Percentiles rank a stretch among this genome's conserved stretches.
Evolutionary conservation across 2,113 vertebrate genomes (phyloP).

Genomic region (Dipodomys stephensi): DNA sequence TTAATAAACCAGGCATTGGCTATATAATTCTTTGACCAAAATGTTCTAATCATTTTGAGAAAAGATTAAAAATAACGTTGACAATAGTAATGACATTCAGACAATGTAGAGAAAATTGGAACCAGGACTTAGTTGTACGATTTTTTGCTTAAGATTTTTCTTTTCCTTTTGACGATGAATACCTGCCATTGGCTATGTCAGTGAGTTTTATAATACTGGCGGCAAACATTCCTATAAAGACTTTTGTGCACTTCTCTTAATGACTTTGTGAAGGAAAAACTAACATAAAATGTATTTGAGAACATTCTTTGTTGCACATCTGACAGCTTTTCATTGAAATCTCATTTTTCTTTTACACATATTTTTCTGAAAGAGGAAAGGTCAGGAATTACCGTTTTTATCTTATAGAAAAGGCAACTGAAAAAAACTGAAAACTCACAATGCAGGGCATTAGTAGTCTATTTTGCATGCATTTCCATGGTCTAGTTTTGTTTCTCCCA

Average conservation of each 20-base stretch:
- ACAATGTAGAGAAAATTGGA: background rate
- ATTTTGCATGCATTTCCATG: conserved; percentile 4
- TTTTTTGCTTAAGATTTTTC: background rate
- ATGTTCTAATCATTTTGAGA: background rate
- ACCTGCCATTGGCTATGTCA: background rate
- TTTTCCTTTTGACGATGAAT: background rate
- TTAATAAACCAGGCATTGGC: background rate
- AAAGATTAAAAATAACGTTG: background rate
- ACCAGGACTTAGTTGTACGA: background rate
- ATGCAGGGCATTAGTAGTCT: background rate
- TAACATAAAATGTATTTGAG: conserved; percentile 11
- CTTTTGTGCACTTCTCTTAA: background rate
- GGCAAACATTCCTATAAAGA: background rate
- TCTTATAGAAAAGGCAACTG: conserved; percentile 8
- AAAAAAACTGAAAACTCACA: conserved; percentile 31
- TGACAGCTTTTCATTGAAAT: conserved; percentile 40
- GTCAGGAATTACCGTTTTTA: background rate
- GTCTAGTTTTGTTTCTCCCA: background rate
- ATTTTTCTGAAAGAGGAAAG: conserved; percentile 33
- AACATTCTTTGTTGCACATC: background rate
- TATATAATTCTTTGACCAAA: background rate
- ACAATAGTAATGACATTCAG: background rate
- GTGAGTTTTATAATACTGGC: background rate
- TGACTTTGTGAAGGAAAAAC: conserved; percentile 23
- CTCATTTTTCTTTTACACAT: conserved; percentile 26